Evolutionary conservation across 2,888 invertebrate genomes (phyloP), one percentile per base, ranked within the genome.

Genomic region (Acanthosoma haemorrhoidale): DNA sequence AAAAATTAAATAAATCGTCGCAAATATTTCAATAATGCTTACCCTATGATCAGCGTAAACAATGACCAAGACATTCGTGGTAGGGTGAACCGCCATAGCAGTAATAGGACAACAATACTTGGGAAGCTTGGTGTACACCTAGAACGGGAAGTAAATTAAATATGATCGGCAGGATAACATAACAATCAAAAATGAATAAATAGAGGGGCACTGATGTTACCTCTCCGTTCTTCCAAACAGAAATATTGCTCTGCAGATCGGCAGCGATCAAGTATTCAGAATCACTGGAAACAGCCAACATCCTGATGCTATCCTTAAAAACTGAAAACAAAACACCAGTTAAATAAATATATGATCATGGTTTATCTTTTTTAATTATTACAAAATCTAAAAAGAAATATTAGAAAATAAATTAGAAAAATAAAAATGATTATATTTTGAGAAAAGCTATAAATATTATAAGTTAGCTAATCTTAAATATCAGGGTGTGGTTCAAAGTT

Each of bases 31-130:
- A 16, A 51, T 38, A 69, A 21, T 4, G 74, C 77, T 77, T 79
- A 91, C 91, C 85, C 87, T 89, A 76, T 90, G 89, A 82, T 95
- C 90, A 0, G 91, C 84, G 80, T 93, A 94, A 2, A 86, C 86
- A 9, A 90, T 83, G 34, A 92, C 84, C 6, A 94, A 79, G 51
- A 83, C 83, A 4, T 85, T 83, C 2, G 80, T 80, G 8, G 79
- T 79, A 16, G 84, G 82, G 77, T 89, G 87, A 51, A 94, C 82
- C 0, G 86, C 84, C 74, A 94, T 76, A 0, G 92, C 90, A 0
- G 90, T 89, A 0, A 90, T 88, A 38, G 88, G 83, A 72, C 85
- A 87, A 11, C 81, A 80, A 77, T 91, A 89, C 32, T 82, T 86
- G 0, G 94, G 94, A 74, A 94, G 80, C 64, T 84, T 84, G 71